Evolutionary conservation across 2,797 vertebrate species (phyloP), one percentile per base, ranked within the genome.

Genomic region (Sebastes matsubarae): DNA sequence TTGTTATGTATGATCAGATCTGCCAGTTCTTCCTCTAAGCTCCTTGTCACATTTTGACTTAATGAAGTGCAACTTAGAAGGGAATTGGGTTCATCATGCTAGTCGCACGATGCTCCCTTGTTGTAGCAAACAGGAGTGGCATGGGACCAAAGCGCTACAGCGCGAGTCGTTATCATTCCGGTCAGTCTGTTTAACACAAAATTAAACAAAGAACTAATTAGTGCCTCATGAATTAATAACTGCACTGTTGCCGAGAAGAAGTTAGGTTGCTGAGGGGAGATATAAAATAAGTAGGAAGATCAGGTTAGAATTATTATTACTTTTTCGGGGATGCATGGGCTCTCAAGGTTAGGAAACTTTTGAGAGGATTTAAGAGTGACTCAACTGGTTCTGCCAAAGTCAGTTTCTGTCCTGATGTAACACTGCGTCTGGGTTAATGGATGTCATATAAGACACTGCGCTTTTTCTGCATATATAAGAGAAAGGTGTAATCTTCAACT

Each of bases 171-270:
- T 99, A 99, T 99, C 98, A 99, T 99, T 99, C 98, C 96, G 98
- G 98, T 99, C 98, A 99, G 98, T 99, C 98, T 99, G 98, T 99
- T 99, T 99, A 99, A 99, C 98, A 99, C 98, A 99, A 99, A 99
- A 99, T 99, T 99, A 99, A 99, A 99, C 98, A 99, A 99, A 99
- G 98, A 99, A 99, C 98, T 99, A 99, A 99, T 99, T 99, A 99
- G 98, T 99, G 98, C 98, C 97, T 99, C 98, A 99, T 99, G 98
- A 99, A 99, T 99, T 99, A 99, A 99, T 99, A 99, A 99, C 98
- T 97, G 97, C 96, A 98, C 97, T 98, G 98, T 99, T 99, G 97
- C 98, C 61, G 96, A 97, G 97, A 97, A 98, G 96, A 97, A 97
- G 96, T 97, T 98, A 95, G 97, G 97, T 98, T 98, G 97, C 97